These are phyloP conservation scores for Nephrocerus scutellatus DNA, from an alignment of 2,888 invertebrate genomes.

Conservation along the genomic window DNA sequence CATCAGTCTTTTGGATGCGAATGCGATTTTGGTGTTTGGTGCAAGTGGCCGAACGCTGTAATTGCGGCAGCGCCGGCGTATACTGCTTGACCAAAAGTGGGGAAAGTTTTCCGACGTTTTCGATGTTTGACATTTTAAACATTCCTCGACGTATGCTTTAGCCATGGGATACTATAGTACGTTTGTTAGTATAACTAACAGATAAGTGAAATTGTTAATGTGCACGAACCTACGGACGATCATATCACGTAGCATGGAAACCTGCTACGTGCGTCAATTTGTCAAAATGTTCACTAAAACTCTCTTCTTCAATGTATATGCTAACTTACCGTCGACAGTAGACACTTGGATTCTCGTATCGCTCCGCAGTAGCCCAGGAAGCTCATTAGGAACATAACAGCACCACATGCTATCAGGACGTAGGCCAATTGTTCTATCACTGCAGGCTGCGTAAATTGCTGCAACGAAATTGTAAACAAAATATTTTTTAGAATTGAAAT, in stretches of 20 bases:
- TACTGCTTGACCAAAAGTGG: conserved; percentile 1
- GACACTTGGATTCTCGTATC: conserved; percentile 59
- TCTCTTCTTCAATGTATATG: no score
- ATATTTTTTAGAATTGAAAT: neutral
- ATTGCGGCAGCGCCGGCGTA: neutral
- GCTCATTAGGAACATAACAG: conserved; percentile 63
- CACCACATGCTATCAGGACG: conserved; percentile 60
- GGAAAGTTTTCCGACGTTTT: conserved; percentile 5
- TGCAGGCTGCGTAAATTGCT: conserved; percentile 56
- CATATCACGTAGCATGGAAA: no score
- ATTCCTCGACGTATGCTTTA: neutral
- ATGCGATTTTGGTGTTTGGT: neutral
- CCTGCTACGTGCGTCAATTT: no score
- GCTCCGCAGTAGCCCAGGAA: conserved; percentile 68
- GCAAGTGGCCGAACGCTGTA: no score
- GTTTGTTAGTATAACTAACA: neutral
- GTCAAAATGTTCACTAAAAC: no score
- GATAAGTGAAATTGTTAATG: no score
- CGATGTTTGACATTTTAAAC: neutral
- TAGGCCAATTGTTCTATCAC: conserved; percentile 63
- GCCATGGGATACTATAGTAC: neutral
- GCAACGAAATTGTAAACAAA: conserved; percentile 27
- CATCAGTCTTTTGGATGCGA: neutral
- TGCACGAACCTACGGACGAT: no score
- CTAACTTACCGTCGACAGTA: conserved; percentile 60